Base-by-base conservation (phyloP, 2,888 invertebrate species). In the Escarpia spicata region DNA sequence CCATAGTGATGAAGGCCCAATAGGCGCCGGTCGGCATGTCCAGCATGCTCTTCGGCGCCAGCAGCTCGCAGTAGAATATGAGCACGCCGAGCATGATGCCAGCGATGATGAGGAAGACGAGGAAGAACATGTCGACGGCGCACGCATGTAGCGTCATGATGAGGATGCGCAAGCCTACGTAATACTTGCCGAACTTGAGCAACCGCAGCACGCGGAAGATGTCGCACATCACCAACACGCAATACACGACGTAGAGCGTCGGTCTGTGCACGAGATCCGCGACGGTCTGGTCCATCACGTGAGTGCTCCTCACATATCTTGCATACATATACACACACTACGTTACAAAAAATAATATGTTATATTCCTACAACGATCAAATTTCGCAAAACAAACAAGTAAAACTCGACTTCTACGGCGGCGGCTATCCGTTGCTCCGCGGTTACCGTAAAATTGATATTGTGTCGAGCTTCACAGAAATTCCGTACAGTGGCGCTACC, bases 1-100 rank as follows among this genome's bases (percentile, higher is more conserved):
- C 91, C 91, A 91, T 91, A 37, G 91, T 91, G 91, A 91, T 91
- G 91, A 91, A 91, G 8, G 91, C 91, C 91, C 91, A 91, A n/a
- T 91, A 91, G 6, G 6, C 19, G 37, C 91, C 91, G 3, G 91
- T 43, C 91, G 91, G 43, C 91, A 91, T 91, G 91, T 91, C 91
- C 44, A 37, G 37, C 43, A 91, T 43, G 31, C 31, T 31, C 1
- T 91, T 31, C 31, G 31, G 3, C 37, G 44, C 31, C 37, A 15
- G 31, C 31, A 91, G n/a, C 91, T 91, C 91, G 91, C 43, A 43
- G 31, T 19, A 31, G 91, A 31, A 91, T 8, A 91, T 44, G 91
- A 91, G 8, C 26, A 91, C 44, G 91, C 43, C 43, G 91, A 91
- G 37, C 91, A 91, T 91, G 43, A 91, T 31, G 37, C 31, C 43